phyloP scores from a whole-genome alignment of 1,140 invertebrate genomes.

The Potamilus streckersoni region DNA sequence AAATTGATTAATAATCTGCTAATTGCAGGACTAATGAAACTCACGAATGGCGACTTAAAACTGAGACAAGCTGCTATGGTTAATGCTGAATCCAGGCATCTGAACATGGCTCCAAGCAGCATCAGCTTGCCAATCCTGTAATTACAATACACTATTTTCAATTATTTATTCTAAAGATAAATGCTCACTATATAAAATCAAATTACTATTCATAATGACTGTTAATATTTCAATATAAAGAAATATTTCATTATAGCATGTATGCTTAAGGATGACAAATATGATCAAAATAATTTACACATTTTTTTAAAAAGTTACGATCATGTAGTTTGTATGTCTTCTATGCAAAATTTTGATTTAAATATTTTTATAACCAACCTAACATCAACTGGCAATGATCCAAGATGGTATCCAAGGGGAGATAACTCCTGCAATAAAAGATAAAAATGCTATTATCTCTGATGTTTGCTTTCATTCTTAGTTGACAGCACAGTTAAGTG shows the following conservation, averaged over 20 bases:
- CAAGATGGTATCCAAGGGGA: slow-evolving; percentile 89
- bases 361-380: slow-evolving; percentile 49
- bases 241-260: too few species aligned
- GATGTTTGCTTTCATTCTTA: too few species aligned
- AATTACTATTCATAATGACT: too few species aligned
- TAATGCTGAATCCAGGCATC: slow-evolving; percentile 87
- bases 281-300: too few species aligned
- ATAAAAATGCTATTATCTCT: neutral
- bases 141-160: too few species aligned
- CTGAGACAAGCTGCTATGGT: slow-evolving; percentile 86
- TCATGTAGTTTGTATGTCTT: too few species aligned
- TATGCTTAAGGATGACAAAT: too few species aligned
- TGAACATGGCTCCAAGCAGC: slow-evolving; percentile 86
- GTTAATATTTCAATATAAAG: too few species aligned
- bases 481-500: too few species aligned
- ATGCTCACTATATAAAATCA: too few species aligned
- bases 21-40: slow-evolving; percentile 17
- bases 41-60: slow-evolving; percentile 88
- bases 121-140: slow-evolving; percentile 82
- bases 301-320: too few species aligned
- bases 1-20: neutral
- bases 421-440: slow-evolving; percentile 74
- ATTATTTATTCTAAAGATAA: too few species aligned
- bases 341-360: neutral
- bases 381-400: slow-evolving; percentile 82